These are phyloP conservation scores for Drosophila nannoptera DNA, from an alignment of 1,140 invertebrate species.

Conservation along the genomic window DNA sequence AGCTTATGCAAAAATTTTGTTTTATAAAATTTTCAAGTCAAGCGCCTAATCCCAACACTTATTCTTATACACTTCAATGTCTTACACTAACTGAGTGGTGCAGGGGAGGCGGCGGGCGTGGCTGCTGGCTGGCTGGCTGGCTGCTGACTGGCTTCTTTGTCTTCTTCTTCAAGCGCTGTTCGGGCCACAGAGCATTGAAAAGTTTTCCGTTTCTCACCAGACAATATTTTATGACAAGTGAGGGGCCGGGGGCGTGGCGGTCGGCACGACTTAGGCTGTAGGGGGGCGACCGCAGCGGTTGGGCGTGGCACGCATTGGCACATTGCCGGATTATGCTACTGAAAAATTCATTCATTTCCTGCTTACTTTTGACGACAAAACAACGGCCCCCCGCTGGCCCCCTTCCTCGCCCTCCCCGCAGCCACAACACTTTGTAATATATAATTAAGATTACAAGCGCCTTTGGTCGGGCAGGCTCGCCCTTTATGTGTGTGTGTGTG, in stretches of 20 bases:
- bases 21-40: slow-evolving; percentile 78
- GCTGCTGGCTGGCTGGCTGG: slow-evolving; percentile 3
- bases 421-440: slow-evolving; percentile 74
- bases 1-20: slow-evolving; percentile 78
- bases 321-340: slow-evolving; percentile 73
- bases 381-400: slow-evolving; percentile 27
- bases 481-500: slow-evolving; percentile 43
- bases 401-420: neutral
- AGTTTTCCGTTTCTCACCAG: slow-evolving; percentile 75
- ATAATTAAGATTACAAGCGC: slow-evolving; percentile 77
- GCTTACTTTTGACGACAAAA: slow-evolving; percentile 69
- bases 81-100: slow-evolving; percentile 53
- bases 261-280: slow-evolving; percentile 26
- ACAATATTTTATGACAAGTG: slow-evolving; percentile 75
- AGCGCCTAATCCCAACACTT: slow-evolving; percentile 77
- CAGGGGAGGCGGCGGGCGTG: neutral
- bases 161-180: neutral
- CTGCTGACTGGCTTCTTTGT: slow-evolving; percentile 28
- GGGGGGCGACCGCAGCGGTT: slow-evolving; percentile 4
- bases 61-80: slow-evolving; percentile 78
- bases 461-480: slow-evolving; percentile 48
- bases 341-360: slow-evolving; percentile 77
- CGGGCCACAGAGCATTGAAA: slow-evolving; percentile 55
- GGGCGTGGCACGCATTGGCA: slow-evolving; percentile 67
- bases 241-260: slow-evolving; percentile 3